Conservation (phyloP, 2,797 vertebrate species). For the Anas georgica region DNA sequence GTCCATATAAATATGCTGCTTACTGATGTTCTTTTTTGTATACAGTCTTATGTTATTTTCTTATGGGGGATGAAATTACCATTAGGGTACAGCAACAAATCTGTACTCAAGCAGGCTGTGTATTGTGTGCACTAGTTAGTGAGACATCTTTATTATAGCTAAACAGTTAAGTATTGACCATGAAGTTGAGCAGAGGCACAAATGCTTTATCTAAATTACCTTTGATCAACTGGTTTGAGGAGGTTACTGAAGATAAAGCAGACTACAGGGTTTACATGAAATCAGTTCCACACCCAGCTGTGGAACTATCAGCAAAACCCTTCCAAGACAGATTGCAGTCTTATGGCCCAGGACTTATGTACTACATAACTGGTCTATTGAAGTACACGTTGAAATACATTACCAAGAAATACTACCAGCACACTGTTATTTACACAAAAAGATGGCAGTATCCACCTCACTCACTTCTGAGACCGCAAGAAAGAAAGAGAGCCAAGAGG, state of each 20-base stretch:
- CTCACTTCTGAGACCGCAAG: background rate
- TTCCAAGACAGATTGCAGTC: slow-evolving; percentile 1
- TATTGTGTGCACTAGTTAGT: background rate
- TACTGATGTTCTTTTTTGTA: background rate
- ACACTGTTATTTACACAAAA: background rate
- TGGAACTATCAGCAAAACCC: background rate
- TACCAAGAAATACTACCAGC: background rate
- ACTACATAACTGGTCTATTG: background rate
- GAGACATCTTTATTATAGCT: slow-evolving; percentile 28
- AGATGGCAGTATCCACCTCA: background rate
- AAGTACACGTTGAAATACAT: background rate
- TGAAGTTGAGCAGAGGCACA: background rate
- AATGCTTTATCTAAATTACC: slow-evolving; percentile 59
- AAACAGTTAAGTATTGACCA: slow-evolving; percentile 49
- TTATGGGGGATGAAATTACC: background rate
- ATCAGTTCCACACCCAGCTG: background rate
- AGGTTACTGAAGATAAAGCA: slow-evolving; percentile 46
- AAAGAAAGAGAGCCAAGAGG: background rate
- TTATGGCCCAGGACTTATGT: background rate
- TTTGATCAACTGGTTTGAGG: slow-evolving; percentile 47
- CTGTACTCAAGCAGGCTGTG: background rate
- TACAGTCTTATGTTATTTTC: background rate
- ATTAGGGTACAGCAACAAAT: background rate
- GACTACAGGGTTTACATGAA: slow-evolving; percentile 16
- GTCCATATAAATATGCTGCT: background rate